Conservation (phyloP, 1,140 invertebrate species). For the Plectrocnemia conspersa region DNA sequence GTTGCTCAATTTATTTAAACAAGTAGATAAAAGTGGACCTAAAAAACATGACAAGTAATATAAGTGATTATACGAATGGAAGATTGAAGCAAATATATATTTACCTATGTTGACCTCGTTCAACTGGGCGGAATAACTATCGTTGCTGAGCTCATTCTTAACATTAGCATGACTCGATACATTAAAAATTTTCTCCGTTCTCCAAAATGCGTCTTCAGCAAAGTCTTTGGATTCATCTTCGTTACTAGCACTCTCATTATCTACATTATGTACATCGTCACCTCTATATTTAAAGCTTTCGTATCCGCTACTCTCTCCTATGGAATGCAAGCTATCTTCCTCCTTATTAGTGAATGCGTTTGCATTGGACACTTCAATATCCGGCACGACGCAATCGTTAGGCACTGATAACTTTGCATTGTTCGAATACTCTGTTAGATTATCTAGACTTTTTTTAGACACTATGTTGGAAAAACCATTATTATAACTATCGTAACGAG, state of each 20-base stretch:
- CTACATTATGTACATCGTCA: conserved; percentile 48
- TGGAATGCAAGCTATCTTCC: conserved; percentile 62
- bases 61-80: neutral
- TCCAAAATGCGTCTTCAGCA: conserved; percentile 45
- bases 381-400: conserved; percentile 20
- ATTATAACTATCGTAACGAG: conserved; percentile 63
- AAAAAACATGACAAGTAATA: conserved; percentile 18
- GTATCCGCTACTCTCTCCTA: conserved; percentile 78
- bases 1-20: conserved; percentile 78
- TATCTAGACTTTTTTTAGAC: conserved; percentile 46
- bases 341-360: conserved; percentile 39
- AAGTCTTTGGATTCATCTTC: conserved; percentile 36
- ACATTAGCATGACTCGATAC: neutral
- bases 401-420: conserved; percentile 21
- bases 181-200: conserved; percentile 36
- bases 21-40: conserved; percentile 79
- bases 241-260: conserved; percentile 30
- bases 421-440: conserved; percentile 32
- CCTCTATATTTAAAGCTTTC: conserved; percentile 71
- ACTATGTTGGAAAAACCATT: conserved; percentile 33
- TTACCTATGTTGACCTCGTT: conserved; percentile 33
- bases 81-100: neutral
- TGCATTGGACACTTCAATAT: conserved; percentile 7
- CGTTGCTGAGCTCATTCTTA: neutral
- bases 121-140: neutral